Evolutionary conservation across 2,888 invertebrate genomes (phyloP).

Genomic region (Ornithoptera priamus): DNA sequence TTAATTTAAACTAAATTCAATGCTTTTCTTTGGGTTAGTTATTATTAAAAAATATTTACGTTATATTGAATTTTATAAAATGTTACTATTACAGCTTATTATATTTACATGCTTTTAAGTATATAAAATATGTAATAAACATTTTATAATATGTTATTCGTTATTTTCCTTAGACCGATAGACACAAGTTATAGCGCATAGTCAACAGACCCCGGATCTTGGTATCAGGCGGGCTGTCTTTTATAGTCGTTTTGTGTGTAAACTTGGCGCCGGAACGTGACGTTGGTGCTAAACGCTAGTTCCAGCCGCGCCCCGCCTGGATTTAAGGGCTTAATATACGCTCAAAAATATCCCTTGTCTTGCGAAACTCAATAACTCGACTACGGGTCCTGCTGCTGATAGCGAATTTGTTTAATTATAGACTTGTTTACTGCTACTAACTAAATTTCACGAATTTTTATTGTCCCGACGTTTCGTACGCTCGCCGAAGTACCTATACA

Average conservation of each 20-base stretch:
- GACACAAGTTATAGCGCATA: background rate
- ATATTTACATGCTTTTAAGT: no score
- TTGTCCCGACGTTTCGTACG: no score
- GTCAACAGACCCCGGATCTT: slow-evolving; percentile 3
- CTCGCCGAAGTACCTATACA: no score
- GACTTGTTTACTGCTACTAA: no score
- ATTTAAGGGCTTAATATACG: slow-evolving; percentile 22
- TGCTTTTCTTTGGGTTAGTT: no score
- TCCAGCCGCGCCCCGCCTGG: slow-evolving; percentile 7
- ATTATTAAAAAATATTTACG: no score
- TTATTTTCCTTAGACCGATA: background rate
- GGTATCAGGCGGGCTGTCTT: slow-evolving; percentile 21
- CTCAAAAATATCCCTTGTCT: slow-evolving; percentile 15
- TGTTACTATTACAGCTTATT: no score
- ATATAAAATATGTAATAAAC: no score
- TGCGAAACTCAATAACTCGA: slow-evolving; percentile 8
- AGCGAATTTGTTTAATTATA: background rate
- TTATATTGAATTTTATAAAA: no score
- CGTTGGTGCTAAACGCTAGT: slow-evolving; percentile 31
- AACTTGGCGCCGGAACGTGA: slow-evolving; percentile 33
- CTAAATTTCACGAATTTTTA: no score
- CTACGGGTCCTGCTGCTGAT: background rate
- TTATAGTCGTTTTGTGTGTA: slow-evolving; percentile 31
- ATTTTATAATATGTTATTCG: no score
- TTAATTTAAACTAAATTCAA: no score